Percentiles rank a stretch among this genome's conserved stretches.
phyloP scores from a whole-genome alignment of 2,113 vertebrate species.

The Chionomys nivalis region DNA sequence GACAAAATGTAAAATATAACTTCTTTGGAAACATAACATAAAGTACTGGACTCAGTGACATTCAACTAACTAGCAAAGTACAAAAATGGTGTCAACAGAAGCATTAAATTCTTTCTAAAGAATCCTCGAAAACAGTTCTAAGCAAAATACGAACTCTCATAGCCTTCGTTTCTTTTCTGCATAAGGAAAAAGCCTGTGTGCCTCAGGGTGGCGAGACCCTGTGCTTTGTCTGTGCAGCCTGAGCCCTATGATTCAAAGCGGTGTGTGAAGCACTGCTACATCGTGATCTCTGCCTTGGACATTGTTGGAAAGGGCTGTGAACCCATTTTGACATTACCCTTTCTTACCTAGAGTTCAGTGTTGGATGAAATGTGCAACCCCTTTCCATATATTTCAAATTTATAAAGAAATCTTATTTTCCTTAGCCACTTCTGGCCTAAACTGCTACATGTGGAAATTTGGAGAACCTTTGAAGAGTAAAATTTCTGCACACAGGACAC shows the following conservation, averaged over 20 bases:
- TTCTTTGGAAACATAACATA: not conserved
- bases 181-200: not conserved
- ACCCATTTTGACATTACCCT: not conserved
- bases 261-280: not conserved
- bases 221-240: not conserved
- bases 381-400: not conserved
- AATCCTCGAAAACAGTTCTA: constrained; percentile 3
- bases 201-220: not conserved
- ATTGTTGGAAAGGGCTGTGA: not conserved
- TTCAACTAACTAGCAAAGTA: not conserved
- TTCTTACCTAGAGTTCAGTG: not conserved
- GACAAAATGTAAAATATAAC: not conserved
- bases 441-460: not conserved
- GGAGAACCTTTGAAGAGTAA: not conserved
- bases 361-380: not conserved
- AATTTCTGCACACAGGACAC: not conserved
- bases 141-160: not conserved
- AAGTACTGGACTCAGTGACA: not conserved
- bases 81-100: constrained; percentile 15
- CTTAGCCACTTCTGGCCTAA: not conserved
- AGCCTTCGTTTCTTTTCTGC: not conserved
- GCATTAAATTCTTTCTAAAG: not conserved
- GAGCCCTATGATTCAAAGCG: not conserved
- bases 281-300: not conserved
- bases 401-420: not conserved